phyloP scores from a whole-genome alignment of 2,797 vertebrate genomes.

The Bradypus variegatus region DNA sequence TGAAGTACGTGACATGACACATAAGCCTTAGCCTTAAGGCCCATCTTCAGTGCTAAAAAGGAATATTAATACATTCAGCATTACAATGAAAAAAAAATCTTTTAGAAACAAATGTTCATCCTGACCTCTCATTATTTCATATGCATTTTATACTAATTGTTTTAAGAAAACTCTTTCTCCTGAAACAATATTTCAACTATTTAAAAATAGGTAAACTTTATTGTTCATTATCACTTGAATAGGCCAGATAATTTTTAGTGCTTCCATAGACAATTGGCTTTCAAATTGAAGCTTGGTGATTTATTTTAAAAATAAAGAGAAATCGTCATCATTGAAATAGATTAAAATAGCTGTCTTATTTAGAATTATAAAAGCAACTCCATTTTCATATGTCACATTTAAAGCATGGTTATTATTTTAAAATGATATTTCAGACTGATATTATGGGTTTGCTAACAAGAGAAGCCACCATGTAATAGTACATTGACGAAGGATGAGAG shows the following conservation, averaged over 20 bases:
- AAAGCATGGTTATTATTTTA: constrained; percentile 54
- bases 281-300: constrained; percentile 62
- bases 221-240: constrained; percentile 72
- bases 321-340: constrained; percentile 53
- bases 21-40: constrained; percentile 30
- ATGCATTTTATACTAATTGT: constrained; percentile 61
- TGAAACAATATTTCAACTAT: constrained; percentile 61
- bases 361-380: constrained; percentile 60
- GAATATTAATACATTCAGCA: constrained; percentile 47
- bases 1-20: background rate
- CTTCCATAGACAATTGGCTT: constrained; percentile 64
- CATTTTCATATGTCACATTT: constrained; percentile 52
- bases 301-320: constrained; percentile 63
- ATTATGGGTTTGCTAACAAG: constrained; percentile 28
- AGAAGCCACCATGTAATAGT: background rate
- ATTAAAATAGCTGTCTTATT: constrained; percentile 65
- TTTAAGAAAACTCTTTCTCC: constrained; percentile 64
- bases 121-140: constrained; percentile 50
- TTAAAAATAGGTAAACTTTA: constrained; percentile 70
- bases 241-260: constrained; percentile 69
- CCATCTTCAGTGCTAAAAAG: constrained; percentile 11
- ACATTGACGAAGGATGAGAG: background rate
- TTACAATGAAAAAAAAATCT: constrained; percentile 42
- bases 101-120: constrained; percentile 62
- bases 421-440: constrained; percentile 42